Percentiles rank a stretch among this genome's conserved stretches.
These are phyloP conservation scores for Proales similis DNA, from an alignment of 1,140 invertebrate genomes.

Conservation along the genomic window DNA sequence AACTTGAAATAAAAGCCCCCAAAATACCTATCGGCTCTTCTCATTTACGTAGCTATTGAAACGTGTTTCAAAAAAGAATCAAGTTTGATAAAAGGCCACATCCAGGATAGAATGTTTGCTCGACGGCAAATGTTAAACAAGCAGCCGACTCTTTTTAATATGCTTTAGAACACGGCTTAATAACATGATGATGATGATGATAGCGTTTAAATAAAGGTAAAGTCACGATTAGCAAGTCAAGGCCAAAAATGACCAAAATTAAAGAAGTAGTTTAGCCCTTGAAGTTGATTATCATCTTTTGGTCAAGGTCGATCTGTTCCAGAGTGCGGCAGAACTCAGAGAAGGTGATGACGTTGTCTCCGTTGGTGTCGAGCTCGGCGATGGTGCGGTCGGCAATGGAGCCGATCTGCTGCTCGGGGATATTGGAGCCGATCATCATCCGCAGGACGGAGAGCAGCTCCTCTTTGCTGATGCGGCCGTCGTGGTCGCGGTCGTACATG, in stretches of 20 bases:
- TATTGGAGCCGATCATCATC: constrained; percentile 38
- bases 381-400: constrained; percentile 26
- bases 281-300: constrained; percentile 39
- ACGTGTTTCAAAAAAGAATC: no score
- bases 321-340: constrained; percentile 31
- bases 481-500: constrained; percentile 38
- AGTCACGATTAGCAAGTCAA: neutral
- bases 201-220: neutral
- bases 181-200: neutral
- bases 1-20: no score
- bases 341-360: constrained; percentile 31
- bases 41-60: no score
- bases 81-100: no score
- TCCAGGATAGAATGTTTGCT: no score
- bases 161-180: no score
- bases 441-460: constrained; percentile 33
- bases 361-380: constrained; percentile 30
- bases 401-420: constrained; percentile 28
- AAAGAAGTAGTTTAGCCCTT: constrained; percentile 13
- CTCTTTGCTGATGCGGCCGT: constrained; percentile 22
- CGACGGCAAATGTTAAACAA: no score
- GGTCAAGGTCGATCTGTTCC: constrained; percentile 31
- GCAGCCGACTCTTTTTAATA: no score
- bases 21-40: no score
- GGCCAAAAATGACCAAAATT: neutral